phyloP scores from a whole-genome alignment of 1,140 invertebrate species.

The Eupeodes corollae region DNA sequence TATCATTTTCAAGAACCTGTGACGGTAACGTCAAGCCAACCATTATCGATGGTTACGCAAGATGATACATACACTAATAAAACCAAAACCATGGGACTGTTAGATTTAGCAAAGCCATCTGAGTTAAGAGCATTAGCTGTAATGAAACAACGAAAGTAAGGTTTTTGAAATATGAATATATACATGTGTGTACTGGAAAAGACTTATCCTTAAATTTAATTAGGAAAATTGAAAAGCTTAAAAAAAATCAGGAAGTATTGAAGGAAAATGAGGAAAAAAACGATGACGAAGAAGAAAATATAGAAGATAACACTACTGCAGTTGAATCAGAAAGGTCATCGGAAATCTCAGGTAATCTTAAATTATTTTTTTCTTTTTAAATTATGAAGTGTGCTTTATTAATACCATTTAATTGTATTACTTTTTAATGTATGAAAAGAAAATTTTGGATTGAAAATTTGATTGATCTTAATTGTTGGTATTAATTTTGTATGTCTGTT shows the following conservation, averaged over 20 bases:
- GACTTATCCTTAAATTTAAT: neutral
- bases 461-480: too few relatives aligned
- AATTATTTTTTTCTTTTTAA: too few relatives aligned
- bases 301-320: neutral
- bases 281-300: neutral
- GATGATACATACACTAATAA: conserved; percentile 23
- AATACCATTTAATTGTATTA: too few relatives aligned
- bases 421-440: too few relatives aligned
- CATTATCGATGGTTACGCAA: conserved; percentile 23
- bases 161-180: neutral
- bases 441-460: too few relatives aligned
- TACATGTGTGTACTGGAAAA: neutral
- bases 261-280: neutral
- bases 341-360: too few relatives aligned
- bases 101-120: conserved; percentile 36
- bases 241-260: neutral
- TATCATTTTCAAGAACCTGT: conserved; percentile 36
- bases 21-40: conserved; percentile 20
- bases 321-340: too few relatives aligned
- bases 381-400: too few relatives aligned
- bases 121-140: conserved; percentile 21
- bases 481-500: too few relatives aligned
- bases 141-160: conserved; percentile 29
- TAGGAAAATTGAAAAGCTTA: neutral
- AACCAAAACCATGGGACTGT: conserved; percentile 29